Percentiles rank a stretch among this genome's conserved stretches.
Conservation (phyloP, 2,797 vertebrate species). For the Coregonus sp. region DNA sequence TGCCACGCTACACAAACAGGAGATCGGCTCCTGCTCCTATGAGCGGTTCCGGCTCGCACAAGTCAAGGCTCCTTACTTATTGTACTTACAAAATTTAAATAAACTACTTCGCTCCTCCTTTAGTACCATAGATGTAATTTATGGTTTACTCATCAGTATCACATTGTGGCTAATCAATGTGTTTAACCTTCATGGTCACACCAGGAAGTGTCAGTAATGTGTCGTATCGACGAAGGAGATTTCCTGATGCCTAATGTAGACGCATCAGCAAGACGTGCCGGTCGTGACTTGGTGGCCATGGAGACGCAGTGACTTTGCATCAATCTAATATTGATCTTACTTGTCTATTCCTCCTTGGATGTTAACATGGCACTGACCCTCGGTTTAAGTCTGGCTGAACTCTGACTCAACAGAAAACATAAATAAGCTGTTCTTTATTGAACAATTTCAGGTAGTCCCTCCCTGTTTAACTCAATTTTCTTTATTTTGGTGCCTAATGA, state of each 20-base stretch:
- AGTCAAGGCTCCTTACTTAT: too few species aligned
- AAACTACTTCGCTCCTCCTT: not conserved
- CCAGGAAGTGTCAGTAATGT: not conserved
- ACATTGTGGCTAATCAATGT: not conserved
- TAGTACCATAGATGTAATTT: not conserved
- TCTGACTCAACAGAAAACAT: not conserved
- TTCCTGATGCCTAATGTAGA: conserved; percentile 12
- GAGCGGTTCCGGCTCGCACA: too few species aligned
- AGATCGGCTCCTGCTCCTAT: too few species aligned
- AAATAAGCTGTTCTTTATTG: not conserved
- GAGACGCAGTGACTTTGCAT: conserved; percentile 19
- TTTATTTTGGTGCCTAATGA: not conserved
- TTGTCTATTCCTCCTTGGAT: not conserved
- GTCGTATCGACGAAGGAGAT: conserved; percentile 21
- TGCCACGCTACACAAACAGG: too few species aligned
- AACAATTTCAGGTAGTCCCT: not conserved
- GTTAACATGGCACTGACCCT: conserved; percentile 1
- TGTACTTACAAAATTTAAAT: not conserved
- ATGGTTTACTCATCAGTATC: not conserved
- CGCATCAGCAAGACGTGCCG: conserved; percentile 9
- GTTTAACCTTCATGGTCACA: conserved; percentile 16
- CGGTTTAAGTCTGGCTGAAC: not conserved
- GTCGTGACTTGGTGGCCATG: not conserved
- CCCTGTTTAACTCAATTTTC: not conserved
- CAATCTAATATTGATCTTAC: conserved; percentile 12